phyloP scores from a whole-genome alignment of 2,113 vertebrate genomes.

The Prunella himalayana region DNA sequence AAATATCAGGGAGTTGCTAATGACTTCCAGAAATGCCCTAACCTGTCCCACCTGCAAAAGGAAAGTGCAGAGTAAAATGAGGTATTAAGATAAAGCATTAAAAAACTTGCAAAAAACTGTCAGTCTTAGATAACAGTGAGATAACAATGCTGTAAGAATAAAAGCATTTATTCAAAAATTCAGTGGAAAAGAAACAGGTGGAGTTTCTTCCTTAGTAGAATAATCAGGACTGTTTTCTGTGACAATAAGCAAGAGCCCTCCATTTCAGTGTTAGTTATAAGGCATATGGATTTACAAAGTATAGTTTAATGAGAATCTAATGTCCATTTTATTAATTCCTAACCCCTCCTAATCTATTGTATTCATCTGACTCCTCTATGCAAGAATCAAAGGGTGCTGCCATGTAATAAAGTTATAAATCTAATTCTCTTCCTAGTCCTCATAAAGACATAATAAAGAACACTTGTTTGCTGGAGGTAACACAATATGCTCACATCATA shows the following conservation, averaged over 20 bases:
- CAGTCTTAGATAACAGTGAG: background rate
- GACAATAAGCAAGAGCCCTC: background rate
- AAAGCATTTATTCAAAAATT: background rate
- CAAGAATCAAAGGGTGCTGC: background rate
- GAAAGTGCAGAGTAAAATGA: background rate
- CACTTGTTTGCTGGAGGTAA: background rate
- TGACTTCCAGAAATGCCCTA: background rate
- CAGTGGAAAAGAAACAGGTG: background rate
- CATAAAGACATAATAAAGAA: slow-evolving; percentile 12
- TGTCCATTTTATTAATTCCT: background rate
- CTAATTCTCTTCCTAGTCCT: background rate
- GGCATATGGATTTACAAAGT: background rate
- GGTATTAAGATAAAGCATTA: background rate
- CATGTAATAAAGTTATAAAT: background rate
- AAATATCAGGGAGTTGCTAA: background rate
- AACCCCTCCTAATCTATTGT: background rate
- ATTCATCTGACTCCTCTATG: background rate
- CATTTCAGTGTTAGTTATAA: background rate
- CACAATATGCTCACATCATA: background rate
- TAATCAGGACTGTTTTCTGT: background rate
- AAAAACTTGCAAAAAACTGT: background rate
- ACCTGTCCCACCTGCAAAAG: background rate
- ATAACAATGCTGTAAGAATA: background rate
- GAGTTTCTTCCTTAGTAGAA: background rate
- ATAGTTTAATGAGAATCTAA: background rate